Percentiles rank a stretch among this genome's conserved stretches.
These are phyloP conservation scores for Enteromius anoplus DNA, from an alignment of 2,797 vertebrate species.

Conservation along the genomic window DNA sequence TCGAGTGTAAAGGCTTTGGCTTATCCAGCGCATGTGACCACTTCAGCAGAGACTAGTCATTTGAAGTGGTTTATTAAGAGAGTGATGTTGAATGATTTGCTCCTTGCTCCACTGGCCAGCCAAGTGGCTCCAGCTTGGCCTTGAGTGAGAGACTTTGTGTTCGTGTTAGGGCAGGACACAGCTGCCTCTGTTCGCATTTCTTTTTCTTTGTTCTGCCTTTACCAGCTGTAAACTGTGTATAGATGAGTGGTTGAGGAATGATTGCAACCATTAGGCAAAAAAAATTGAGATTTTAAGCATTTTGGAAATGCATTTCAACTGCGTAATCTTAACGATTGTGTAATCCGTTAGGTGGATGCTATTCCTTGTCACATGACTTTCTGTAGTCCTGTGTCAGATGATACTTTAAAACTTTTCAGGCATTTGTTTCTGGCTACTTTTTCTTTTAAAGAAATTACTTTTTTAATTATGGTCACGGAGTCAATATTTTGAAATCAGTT, in stretches of 20 bases:
- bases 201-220: slow-evolving; percentile 9
- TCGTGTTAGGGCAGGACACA: slow-evolving; percentile 49
- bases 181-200: slow-evolving; percentile 51
- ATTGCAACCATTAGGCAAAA: not conserved
- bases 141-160: slow-evolving; percentile 37
- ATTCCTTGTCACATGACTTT: not conserved
- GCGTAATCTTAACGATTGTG: not conserved
- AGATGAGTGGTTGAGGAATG: not conserved
- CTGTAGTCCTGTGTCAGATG: not conserved
- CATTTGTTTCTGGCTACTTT: not conserved
- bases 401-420: not conserved
- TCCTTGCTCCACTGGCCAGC: slow-evolving; percentile 20
- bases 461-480: no score
- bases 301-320: slow-evolving; percentile 3
- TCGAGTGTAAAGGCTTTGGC: slow-evolving; percentile 70
- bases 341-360: not conserved
- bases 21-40: slow-evolving; percentile 80
- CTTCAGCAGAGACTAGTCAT: slow-evolving; percentile 68
- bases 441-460: not conserved
- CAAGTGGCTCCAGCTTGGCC: slow-evolving; percentile 47
- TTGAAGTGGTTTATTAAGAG: slow-evolving; percentile 55
- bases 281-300: not conserved
- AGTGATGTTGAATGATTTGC: slow-evolving; percentile 33
- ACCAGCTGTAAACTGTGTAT: slow-evolving; percentile 26
- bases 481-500: no score